A percentile compares a stretch with the other conserved stretches of the same genome.
These are phyloP conservation scores for Drosophila subquinaria DNA, from an alignment of 2,888 invertebrate genomes.

Conservation along the genomic window DNA sequence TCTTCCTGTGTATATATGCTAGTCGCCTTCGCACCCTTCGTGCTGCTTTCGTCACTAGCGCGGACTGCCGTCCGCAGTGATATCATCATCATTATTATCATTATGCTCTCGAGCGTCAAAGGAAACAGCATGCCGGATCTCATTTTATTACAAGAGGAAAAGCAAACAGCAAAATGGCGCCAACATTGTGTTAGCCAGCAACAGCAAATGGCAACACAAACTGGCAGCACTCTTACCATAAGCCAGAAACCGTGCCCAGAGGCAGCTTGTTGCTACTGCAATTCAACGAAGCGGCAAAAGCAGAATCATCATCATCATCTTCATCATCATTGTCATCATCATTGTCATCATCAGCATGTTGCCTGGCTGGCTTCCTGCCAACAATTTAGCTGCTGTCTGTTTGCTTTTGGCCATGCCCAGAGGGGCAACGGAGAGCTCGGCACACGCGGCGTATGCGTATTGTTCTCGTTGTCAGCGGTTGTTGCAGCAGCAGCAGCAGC, in stretches of 20 bases:
- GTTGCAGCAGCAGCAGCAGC: constrained; percentile 26
- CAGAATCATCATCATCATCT: constrained; percentile 31
- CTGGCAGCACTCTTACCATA: background rate
- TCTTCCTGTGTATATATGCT: no score
- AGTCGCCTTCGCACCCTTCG: no score
- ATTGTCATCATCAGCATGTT: constrained; percentile 33
- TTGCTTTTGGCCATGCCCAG: constrained; percentile 38
- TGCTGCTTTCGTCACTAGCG: no score
- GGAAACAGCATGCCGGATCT: constrained; percentile 72
- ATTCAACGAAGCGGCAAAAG: constrained; percentile 61
- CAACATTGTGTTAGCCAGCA: constrained; percentile 66
- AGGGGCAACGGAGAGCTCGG: background rate
- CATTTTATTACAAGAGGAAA: constrained; percentile 81
- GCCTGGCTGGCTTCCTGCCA: constrained; percentile 73
- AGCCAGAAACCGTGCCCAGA: constrained; percentile 6
- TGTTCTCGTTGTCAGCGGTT: constrained; percentile 56
- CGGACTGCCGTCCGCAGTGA: no score
- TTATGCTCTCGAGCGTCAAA: constrained; percentile 40
- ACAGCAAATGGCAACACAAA: constrained; percentile 22
- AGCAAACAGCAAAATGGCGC: constrained; percentile 82
- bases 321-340: constrained; percentile 33
- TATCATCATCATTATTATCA: constrained; percentile 22
- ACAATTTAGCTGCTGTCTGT: constrained; percentile 70
- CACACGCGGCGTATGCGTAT: constrained; percentile 71
- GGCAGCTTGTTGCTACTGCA: constrained; percentile 71